These are phyloP conservation scores for Helicoverpa armigera DNA, from an alignment of 1,140 invertebrate species.

Conservation along the genomic window DNA sequence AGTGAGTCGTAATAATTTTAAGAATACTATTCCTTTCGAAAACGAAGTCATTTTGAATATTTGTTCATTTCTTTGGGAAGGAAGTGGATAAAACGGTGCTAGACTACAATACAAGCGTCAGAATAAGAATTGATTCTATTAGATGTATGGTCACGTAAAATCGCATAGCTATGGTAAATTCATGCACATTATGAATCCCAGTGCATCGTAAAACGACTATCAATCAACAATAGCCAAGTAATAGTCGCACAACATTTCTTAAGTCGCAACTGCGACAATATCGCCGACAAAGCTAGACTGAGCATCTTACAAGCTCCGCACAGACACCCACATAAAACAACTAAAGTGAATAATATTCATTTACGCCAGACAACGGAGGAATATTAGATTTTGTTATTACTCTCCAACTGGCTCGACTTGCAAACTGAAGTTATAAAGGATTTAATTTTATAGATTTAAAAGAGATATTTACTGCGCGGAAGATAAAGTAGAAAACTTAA, in stretches of 20 bases:
- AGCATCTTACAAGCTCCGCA: conserved; percentile 4
- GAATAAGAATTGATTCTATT: background rate
- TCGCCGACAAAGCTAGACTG: conserved; percentile 10
- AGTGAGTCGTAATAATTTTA: conserved; percentile 45
- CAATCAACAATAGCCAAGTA: background rate
- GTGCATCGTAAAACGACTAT: background rate
- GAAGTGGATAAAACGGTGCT: background rate
- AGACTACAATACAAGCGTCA: background rate
- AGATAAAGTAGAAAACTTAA: background rate
- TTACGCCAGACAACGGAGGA: conserved; percentile 45
- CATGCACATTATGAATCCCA: background rate
- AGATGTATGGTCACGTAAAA: background rate
- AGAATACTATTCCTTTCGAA: conserved; percentile 19
- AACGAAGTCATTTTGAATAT: conserved; percentile 12
- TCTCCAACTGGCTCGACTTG: conserved; percentile 16
- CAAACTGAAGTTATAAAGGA: conserved; percentile 16
- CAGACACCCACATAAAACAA: conserved; percentile 32
- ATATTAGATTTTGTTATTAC: conserved; percentile 57
- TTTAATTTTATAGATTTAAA: conserved; percentile 23
- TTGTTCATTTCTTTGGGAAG: background rate
- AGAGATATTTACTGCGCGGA: conserved; percentile 4
- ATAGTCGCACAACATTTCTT: conserved; percentile 9
- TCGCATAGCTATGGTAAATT: background rate
- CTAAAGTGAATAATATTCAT: conserved; percentile 35
- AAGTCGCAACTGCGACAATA: conserved; percentile 8